A percentile compares a stretch with the other conserved stretches of the same genome.
Conservation (phyloP, 2,113 vertebrate species). For the Antigone vipio region DNA sequence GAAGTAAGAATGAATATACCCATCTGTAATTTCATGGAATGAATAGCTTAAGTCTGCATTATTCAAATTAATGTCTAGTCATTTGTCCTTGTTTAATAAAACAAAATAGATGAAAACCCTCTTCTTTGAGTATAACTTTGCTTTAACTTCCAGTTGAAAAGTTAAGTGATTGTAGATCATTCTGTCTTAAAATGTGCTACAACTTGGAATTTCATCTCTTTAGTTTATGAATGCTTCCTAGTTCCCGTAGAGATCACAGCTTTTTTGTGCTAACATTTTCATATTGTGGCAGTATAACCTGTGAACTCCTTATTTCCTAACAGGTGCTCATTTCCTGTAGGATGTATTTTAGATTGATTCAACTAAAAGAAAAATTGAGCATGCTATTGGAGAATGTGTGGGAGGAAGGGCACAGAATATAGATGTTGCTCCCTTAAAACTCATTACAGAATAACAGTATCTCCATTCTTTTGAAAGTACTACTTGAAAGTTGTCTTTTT, state of each 20-base stretch:
- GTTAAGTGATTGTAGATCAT: fast-evolving
- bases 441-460: neutral
- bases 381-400: neutral
- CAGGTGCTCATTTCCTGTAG: slow-evolving; percentile 21
- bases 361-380: neutral
- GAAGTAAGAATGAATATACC: neutral
- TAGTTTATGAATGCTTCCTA: neutral
- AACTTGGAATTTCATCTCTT: neutral
- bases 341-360: neutral
- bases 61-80: fast-evolving
- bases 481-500: neutral
- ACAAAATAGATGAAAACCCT: neutral
- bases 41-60: neutral
- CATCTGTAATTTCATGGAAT: neutral
- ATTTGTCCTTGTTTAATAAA: neutral
- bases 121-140: neutral
- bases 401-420: neutral
- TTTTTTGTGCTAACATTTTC: neutral
- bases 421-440: neutral
- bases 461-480: neutral
- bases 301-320: neutral
- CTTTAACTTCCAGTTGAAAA: neutral
- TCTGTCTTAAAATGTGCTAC: neutral
- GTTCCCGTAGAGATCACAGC: neutral
- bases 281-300: neutral